Evolutionary conservation across 2,113 vertebrate genomes (phyloP).

Genomic region (Psammodynastes pulverulentus): DNA sequence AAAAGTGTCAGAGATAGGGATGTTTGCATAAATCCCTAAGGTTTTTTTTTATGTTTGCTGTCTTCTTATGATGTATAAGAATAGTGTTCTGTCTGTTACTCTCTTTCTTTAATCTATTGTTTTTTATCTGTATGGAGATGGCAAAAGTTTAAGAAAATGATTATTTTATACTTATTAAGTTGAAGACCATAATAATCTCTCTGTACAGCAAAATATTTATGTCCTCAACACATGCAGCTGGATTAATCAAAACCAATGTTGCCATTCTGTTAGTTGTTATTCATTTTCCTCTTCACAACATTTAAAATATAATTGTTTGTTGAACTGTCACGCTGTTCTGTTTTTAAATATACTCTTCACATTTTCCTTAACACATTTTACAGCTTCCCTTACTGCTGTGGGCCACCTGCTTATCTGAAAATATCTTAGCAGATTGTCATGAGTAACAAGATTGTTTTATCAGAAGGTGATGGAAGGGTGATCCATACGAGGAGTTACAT

Average conservation of each 20-base stretch:
- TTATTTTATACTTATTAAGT: not conserved
- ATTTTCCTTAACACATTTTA: constrained; percentile 9
- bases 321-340: not conserved
- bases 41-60: not conserved
- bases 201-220: not conserved
- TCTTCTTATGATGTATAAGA: not conserved
- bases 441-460: constrained; percentile 17
- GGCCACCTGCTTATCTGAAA: not conserved
- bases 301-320: constrained; percentile 2
- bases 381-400: constrained; percentile 3
- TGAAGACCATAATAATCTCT: not conserved
- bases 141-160: not conserved
- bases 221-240: not conserved
- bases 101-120: not conserved
- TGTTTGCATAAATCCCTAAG: not conserved
- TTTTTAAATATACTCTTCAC: constrained; percentile 10
- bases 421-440: constrained; percentile 6
- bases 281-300: not conserved
- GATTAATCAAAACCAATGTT: not conserved
- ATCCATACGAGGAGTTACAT: not conserved
- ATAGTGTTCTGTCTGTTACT: not conserved
- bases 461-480: not conserved
- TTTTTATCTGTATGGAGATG: not conserved
- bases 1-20: not conserved
- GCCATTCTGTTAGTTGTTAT: not conserved